Conservation (phyloP, 2,888 invertebrate species). For the Taphrorychus bicolor region DNA sequence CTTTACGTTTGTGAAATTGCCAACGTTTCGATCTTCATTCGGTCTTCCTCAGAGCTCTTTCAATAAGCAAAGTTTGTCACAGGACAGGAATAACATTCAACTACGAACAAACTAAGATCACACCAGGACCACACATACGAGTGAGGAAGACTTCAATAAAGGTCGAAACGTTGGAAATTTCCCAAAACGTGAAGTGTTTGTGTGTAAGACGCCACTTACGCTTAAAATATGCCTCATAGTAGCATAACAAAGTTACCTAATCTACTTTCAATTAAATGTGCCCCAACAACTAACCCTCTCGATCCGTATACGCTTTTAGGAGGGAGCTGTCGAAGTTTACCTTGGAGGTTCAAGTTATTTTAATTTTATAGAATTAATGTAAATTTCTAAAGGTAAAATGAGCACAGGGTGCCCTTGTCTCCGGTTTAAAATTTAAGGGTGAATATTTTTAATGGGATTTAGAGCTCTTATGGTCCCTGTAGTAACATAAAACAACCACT, state of each 20-base stretch:
- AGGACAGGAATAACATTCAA: too few species aligned
- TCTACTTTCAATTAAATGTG: background rate
- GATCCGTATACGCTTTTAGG: background rate
- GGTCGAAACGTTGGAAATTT: too few species aligned
- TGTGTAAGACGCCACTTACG: too few species aligned
- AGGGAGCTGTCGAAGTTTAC: background rate
- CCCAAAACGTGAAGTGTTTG: too few species aligned
- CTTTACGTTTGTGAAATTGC: background rate
- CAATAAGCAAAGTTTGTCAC: too few species aligned
- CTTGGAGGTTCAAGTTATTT: conserved; percentile 6
- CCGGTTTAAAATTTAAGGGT: conserved; percentile 2
- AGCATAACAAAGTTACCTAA: background rate
- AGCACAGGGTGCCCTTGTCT: conserved; percentile 11
- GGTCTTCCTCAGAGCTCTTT: too few species aligned
- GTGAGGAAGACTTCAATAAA: too few species aligned
- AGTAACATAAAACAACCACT: background rate
- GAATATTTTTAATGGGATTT: background rate
- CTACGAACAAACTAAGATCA: too few species aligned
- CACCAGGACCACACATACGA: too few species aligned
- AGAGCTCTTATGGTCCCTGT: background rate
- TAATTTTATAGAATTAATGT: conserved; percentile 14
- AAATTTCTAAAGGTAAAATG: conserved; percentile 12
- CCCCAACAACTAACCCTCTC: background rate
- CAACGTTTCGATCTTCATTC: background rate
- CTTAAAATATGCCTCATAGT: background rate